These are phyloP conservation scores for Hippocampus guttulatus DNA, from an alignment of 2,113 vertebrate genomes.

Conservation along the genomic window DNA sequence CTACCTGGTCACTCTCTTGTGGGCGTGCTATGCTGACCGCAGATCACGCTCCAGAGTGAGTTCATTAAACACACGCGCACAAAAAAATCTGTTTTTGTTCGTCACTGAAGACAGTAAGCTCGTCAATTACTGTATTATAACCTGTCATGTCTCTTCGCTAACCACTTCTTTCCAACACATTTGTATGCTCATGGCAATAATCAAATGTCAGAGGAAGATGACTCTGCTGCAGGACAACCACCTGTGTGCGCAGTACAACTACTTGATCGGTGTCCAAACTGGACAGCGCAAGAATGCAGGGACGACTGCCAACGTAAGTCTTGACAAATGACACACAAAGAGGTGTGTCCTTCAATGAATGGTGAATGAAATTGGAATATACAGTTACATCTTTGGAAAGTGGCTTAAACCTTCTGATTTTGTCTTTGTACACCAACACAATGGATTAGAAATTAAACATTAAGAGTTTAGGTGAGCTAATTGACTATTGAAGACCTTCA, in stretches of 20 bases:
- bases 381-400: neutral
- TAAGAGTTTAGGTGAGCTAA: neutral
- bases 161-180: neutral
- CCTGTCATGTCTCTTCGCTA: neutral
- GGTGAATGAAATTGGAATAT: neutral
- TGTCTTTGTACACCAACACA: no score
- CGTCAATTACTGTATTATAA: no score
- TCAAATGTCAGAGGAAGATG: slow-evolving; percentile 73
- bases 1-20: slow-evolving; percentile 68
- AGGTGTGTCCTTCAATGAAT: neutral
- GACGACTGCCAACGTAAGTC: slow-evolving; percentile 74
- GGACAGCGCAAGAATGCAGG: slow-evolving; percentile 73
- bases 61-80: neutral
- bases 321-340: neutral
- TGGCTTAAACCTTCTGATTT: no score
- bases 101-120: no score
- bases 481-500: neutral
- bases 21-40: slow-evolving; percentile 77
- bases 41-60: slow-evolving; percentile 72
- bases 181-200: neutral
- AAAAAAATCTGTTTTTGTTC: neutral
- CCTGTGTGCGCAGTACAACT: slow-evolving; percentile 69
- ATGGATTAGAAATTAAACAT: neutral
- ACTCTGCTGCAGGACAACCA: slow-evolving; percentile 78
- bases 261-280: slow-evolving; percentile 76